phyloP scores from a whole-genome alignment of 2,113 vertebrate genomes.

The Elaphurus davidianus region DNA sequence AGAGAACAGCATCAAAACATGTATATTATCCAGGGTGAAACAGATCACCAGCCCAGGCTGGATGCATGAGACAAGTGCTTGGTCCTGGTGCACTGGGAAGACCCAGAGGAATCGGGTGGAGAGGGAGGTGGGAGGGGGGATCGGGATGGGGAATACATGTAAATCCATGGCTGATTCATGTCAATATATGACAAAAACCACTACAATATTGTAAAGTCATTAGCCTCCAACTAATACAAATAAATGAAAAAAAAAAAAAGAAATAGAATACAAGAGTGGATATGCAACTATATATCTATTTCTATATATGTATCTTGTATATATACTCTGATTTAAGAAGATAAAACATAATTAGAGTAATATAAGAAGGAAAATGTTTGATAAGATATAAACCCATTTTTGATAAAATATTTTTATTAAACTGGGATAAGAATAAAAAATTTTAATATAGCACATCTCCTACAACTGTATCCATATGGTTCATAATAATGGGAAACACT shows the following conservation, averaged over 20 bases:
- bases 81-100: too few species aligned
- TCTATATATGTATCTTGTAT: background rate
- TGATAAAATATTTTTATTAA: background rate
- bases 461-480: background rate
- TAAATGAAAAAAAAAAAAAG: background rate
- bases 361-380: background rate
- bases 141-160: too few species aligned
- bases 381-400: background rate
- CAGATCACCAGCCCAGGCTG: too few species aligned
- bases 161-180: too few species aligned
- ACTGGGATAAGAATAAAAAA: background rate
- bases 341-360: background rate
- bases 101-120: too few species aligned
- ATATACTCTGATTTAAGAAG: background rate
- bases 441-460: background rate
- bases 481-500: background rate
- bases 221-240: too few species aligned
- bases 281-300: background rate
- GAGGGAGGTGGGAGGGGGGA: too few species aligned
- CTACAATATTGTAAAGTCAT: too few species aligned
- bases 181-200: too few species aligned
- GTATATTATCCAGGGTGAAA: too few species aligned
- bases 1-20: too few species aligned
- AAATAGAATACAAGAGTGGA: background rate
- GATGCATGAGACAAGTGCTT: too few species aligned